Evolutionary conservation across 2,888 invertebrate species (phyloP).

Genomic region (Alviniconcha strummeri): DNA sequence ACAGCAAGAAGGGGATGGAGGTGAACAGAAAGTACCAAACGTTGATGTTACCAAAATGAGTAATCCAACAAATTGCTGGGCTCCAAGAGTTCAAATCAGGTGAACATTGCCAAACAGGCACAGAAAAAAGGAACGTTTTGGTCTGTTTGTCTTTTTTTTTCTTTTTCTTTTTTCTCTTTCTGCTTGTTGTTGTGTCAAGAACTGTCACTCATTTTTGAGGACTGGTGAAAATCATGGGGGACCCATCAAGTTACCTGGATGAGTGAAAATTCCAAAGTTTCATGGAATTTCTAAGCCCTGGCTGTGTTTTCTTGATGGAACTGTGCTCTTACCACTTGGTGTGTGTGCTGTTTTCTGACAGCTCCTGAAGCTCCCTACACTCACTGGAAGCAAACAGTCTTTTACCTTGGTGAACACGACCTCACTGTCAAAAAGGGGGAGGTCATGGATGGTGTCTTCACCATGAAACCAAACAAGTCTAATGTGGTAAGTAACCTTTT

Average conservation of each 20-base stretch:
- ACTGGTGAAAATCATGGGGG: not conserved
- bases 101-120: not conserved
- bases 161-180: not conserved
- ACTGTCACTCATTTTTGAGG: no score
- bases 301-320: no score
- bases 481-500: constrained; percentile 81
- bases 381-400: constrained; percentile 99
- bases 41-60: no score
- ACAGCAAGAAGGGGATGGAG: no score
- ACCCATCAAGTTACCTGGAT: not conserved
- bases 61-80: no score
- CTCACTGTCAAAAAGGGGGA: constrained; percentile 96
- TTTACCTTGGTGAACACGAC: constrained; percentile 91
- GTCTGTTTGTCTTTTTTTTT: not conserved
- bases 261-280: no score
- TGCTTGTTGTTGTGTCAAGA: not conserved
- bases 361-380: constrained; percentile 98
- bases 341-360: constrained; percentile 24
- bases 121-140: not conserved
- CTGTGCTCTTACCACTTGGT: no score
- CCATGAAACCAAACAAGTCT: constrained; percentile 95
- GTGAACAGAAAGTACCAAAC: no score
- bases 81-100: no score
- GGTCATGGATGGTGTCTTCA: constrained; percentile 92
- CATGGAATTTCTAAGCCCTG: no score